Evolutionary conservation across 2,113 vertebrate species (phyloP), one percentile per base, ranked within the genome.

Genomic region (Cettia cetti): DNA sequence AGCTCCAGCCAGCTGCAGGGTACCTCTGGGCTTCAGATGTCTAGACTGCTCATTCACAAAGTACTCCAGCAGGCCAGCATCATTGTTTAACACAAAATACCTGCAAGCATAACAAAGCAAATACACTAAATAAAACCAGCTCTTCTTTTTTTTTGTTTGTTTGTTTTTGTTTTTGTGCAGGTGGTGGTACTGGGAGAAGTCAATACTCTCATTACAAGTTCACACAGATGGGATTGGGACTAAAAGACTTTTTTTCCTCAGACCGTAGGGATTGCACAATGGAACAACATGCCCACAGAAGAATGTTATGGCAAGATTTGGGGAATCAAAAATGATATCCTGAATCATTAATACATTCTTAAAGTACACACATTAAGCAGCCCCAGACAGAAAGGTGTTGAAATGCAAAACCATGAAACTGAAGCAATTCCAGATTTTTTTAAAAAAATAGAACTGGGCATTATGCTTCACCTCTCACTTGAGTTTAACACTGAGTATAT

Each of bases 21-120:
- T 99, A 23, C 99, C 99, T n/a, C 99, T 98, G 65, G 99, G 99
- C 96, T 99, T 99, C 87, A 99, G 99, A 35, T 98, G 97, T 83
- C 98, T 97, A 1, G 98, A 99, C 97, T 99, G 99, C 94, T 99
- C 99, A 53, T 99, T 99, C 82, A 99, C 99, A 95, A 99, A 99
- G 94, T 99, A 99, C 96, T 99, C 99, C 98, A 99, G 93, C n/a
- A 99, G 77, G 59, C 99, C 99, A 40, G 98, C 98, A 78, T 99
- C 99, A 33, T 99, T 99, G 97, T 99, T 99, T 78, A 99, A 97
- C 72, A 99, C 99, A 96, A 99, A 99, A 97, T 99, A 99, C 79
- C 99, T 99, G 96, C 35, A 97, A 89, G 2, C 23, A 90, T 42
- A 76, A 70, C 19, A 84, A 80, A 82, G 54, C 4, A 80, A 68